Percentiles rank a stretch among this genome's conserved stretches.
phyloP scores from a whole-genome alignment of 2,888 invertebrate genomes.

The Scotopteryx bipunctaria region DNA sequence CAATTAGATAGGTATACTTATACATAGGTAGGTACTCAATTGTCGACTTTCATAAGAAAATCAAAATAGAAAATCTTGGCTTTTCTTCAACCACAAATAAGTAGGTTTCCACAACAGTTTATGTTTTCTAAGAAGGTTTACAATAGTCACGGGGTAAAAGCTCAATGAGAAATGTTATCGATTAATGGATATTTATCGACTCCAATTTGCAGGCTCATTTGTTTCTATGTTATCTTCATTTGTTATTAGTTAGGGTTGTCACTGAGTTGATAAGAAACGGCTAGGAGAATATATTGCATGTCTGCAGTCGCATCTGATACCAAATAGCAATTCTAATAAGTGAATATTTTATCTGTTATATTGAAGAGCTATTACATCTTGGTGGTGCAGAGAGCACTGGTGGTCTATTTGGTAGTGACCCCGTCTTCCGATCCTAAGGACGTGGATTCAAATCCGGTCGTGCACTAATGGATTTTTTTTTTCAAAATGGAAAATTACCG shows the following conservation, averaged over 20 bases:
- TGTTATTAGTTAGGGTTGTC: conserved; percentile 46
- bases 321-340: too few species aligned
- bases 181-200: conserved; percentile 54
- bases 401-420: too few species aligned
- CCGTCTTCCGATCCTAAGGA: too few species aligned
- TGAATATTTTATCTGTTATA: background rate
- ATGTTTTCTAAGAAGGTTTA: conserved; percentile 20
- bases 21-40: background rate
- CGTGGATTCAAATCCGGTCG: too few species aligned
- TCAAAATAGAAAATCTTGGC: background rate
- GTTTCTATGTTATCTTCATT: conserved; percentile 43
- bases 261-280: background rate
- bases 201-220: conserved; percentile 41
- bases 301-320: background rate
- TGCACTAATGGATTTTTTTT: too few species aligned
- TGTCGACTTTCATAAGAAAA: conserved; percentile 10
- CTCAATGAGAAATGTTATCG: conserved; percentile 48
- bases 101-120: conserved; percentile 10
- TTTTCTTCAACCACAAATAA: conserved; percentile 20
- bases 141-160: conserved; percentile 38
- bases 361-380: too few species aligned
- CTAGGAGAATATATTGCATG: background rate
- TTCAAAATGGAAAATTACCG: too few species aligned
- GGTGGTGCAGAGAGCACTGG: too few species aligned
- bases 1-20: too few species aligned